These are phyloP conservation scores for Hippasteria phrygiana DNA, from an alignment of 53 echinoderm and acorn worm genomes.

Conservation along the genomic window DNA sequence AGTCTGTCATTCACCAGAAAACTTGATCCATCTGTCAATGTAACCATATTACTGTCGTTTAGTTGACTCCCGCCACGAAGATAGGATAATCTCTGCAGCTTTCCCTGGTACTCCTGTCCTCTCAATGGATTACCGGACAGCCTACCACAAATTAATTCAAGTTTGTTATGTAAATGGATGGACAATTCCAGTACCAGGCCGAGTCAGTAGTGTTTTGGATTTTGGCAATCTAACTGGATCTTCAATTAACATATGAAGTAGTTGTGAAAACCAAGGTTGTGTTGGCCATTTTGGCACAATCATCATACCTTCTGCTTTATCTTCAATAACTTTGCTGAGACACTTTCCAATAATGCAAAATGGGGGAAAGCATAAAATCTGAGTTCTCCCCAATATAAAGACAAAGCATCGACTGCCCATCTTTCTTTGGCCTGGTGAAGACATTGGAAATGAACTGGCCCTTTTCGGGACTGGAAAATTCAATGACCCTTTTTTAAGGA, in stretches of 20 bases:
- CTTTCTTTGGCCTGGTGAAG: too few species aligned
- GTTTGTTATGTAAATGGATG: slow-evolving; percentile 51
- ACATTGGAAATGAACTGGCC: too few species aligned
- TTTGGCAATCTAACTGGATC: slow-evolving; percentile 59
- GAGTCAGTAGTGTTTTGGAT: slow-evolving; percentile 7
- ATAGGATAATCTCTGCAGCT: slow-evolving; percentile 61
- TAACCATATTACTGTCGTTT: slow-evolving; percentile 54
- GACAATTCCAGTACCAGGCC: slow-evolving; percentile 28
- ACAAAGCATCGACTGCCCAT: too few species aligned
- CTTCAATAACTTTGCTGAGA: slow-evolving; percentile 40
- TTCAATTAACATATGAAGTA: slow-evolving; percentile 46
- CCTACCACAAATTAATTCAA: slow-evolving; percentile 60
- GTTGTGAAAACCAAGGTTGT: slow-evolving; percentile 64
- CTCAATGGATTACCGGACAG: slow-evolving; percentile 54
- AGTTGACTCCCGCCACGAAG: slow-evolving; percentile 60
- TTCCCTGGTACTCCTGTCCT: slow-evolving; percentile 27
- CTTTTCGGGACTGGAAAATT: too few species aligned
- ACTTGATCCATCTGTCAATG: slow-evolving; percentile 50
- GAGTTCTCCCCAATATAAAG: too few species aligned
- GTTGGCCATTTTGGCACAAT: slow-evolving; percentile 72
- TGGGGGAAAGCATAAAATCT: too few species aligned
- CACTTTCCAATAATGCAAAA: slow-evolving; percentile 29
- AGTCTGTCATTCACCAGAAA: slow-evolving; percentile 40
- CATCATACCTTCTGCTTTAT: slow-evolving; percentile 64
- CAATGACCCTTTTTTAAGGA: not conserved